Conservation (phyloP, 2,888 invertebrate species). For the Aleiodes leptofemur region DNA sequence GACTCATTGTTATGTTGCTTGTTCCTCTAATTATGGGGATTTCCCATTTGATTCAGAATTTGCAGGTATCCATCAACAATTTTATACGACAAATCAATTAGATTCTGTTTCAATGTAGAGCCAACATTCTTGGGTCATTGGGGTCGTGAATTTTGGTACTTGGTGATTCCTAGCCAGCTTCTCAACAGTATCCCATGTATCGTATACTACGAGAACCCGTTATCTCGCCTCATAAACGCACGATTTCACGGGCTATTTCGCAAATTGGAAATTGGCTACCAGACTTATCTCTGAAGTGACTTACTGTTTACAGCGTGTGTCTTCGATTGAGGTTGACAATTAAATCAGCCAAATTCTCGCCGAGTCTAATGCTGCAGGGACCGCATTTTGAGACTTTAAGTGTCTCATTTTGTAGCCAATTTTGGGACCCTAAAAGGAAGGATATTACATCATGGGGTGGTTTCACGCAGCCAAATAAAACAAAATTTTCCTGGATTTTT, state of each 20-base stretch:
- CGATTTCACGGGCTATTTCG: conserved; percentile 67
- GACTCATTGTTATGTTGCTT: neutral
- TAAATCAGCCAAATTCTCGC: too few species aligned
- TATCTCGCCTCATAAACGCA: conserved; percentile 66
- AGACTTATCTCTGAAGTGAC: neutral
- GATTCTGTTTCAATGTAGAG: too few species aligned
- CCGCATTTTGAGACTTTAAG: too few species aligned
- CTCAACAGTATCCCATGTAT: conserved; percentile 49
- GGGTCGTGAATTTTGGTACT: conserved; percentile 16
- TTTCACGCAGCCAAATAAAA: too few species aligned
- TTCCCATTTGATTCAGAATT: neutral
- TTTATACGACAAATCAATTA: conserved; percentile 6
- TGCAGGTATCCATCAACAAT: conserved; percentile 21
- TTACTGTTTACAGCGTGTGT: neutral
- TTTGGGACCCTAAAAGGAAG: too few species aligned
- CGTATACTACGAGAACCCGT: conserved; percentile 27
- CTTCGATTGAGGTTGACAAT: too few species aligned
- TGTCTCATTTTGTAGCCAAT: too few species aligned
- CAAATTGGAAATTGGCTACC: conserved; percentile 62
- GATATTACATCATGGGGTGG: too few species aligned
- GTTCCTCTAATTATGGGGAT: neutral
- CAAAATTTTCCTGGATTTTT: too few species aligned
- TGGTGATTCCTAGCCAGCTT: conserved; percentile 28
- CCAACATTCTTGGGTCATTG: neutral
- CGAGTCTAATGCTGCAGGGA: too few species aligned